phyloP scores from a whole-genome alignment of 2,888 invertebrate genomes.

The Diaperis boleti region DNA sequence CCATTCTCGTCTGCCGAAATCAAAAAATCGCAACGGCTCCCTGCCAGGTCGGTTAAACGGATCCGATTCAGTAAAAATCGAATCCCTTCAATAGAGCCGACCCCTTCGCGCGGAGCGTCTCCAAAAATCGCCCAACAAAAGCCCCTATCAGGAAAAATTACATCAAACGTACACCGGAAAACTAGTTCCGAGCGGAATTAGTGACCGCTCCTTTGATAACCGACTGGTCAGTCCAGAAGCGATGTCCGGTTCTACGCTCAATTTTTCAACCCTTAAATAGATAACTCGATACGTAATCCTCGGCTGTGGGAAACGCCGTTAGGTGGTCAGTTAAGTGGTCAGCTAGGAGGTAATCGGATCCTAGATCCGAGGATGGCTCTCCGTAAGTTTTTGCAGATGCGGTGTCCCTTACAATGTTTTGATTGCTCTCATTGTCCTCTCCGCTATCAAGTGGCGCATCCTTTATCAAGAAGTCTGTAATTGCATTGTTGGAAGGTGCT shows the following conservation, averaged over 20 bases:
- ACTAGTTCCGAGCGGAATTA: constrained; percentile 52
- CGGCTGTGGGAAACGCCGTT: constrained; percentile 43
- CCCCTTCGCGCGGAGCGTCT: constrained; percentile 45
- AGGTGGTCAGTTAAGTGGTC: constrained; percentile 50
- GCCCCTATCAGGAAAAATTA: constrained; percentile 54
- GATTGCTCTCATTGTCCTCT: constrained; percentile 52
- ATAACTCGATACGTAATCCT: constrained; percentile 42
- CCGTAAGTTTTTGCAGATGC: too few species aligned
- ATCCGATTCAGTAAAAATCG: constrained; percentile 42
- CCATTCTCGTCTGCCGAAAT: too few species aligned
- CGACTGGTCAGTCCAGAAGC: constrained; percentile 43
- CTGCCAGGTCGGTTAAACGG: constrained; percentile 34
- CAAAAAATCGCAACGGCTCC: too few species aligned
- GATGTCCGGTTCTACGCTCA: constrained; percentile 42
- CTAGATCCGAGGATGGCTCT: too few species aligned
- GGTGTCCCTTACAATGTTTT: constrained; percentile 59
- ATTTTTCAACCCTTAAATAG: constrained; percentile 45
- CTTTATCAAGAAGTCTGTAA: constrained; percentile 58
- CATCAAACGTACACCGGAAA: constrained; percentile 53
- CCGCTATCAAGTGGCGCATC: constrained; percentile 55
- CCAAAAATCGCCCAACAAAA: constrained; percentile 51
- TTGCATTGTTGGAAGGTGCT: constrained; percentile 52
- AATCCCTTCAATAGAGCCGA: constrained; percentile 28
- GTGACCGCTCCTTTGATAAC: constrained; percentile 50
- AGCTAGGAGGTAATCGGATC: constrained; percentile 32